phyloP scores from a whole-genome alignment of 2,113 vertebrate genomes.

The Scalopus aquaticus region DNA sequence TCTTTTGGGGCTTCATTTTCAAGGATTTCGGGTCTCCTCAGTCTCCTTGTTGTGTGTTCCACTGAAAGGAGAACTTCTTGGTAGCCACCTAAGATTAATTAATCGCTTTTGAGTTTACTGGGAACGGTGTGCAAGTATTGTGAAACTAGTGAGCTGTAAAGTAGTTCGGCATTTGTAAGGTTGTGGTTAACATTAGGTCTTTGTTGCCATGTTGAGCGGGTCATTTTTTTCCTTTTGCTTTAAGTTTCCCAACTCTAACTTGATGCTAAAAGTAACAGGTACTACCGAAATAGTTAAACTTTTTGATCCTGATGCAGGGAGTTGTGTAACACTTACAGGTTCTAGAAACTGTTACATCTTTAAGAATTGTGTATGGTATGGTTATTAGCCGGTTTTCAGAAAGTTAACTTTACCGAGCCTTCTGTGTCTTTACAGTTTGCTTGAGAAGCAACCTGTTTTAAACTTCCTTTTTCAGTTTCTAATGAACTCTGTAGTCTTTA shows the following conservation, averaged over 20 bases:
- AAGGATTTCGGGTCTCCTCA: neutral
- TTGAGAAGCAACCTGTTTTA: conserved; percentile 10
- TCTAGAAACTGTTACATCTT: neutral
- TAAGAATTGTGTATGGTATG: neutral
- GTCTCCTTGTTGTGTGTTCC: neutral
- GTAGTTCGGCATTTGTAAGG: neutral
- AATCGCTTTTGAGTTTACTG: too few relatives aligned
- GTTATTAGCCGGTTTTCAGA: neutral
- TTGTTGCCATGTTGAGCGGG: conserved; percentile 6
- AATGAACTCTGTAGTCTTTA: neutral
- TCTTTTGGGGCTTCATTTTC: neutral
- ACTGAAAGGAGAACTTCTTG: neutral
- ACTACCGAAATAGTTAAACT: neutral
- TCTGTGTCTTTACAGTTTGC: neutral
- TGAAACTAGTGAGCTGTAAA: neutral
- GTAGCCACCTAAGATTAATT: neutral
- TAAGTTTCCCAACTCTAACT: neutral
- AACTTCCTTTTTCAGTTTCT: conserved; percentile 17
- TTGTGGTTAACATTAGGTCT: neutral
- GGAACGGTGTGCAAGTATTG: neutral
- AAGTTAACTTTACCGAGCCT: neutral
- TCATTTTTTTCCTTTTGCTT: neutral
- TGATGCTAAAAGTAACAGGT: neutral
- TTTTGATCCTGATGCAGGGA: neutral
- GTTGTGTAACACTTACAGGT: neutral